Evolutionary conservation across 2,888 invertebrate genomes (phyloP), one percentile per base, ranked within the genome.

Genomic region (Archips crataeganus): DNA sequence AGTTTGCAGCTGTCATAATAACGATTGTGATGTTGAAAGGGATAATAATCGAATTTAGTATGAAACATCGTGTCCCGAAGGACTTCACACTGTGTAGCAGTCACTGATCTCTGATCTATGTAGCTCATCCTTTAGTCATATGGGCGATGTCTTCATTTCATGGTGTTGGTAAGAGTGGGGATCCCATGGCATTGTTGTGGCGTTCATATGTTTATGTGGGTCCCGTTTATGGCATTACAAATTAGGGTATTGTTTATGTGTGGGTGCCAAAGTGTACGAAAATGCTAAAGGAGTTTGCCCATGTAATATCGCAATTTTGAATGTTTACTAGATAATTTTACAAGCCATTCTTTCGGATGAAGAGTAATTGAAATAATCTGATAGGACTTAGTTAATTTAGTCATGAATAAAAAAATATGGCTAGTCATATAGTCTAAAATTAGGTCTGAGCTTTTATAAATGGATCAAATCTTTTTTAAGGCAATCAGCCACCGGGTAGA

Each of bases 121-220:
- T 5, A 23, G 54, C 39, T 54, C 6, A 8, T 49, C 54, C 57
- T 4, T 57, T 57, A 32, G 57, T 8, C 57, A 57, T 32, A 57
- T 23, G 10, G 57, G 57, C 10, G 8, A n/a, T 57, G 57, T 39
- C 39, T 13, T 39, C 39, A 42, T 51, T 60, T 71, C 71, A 71
- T 34, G 65, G 71, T 71, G 71, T 39, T 51, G 71, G 71, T 60
- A 13, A 51, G 32, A 63, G 8, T 23, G 23, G 45, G 23, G 62
- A 45, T 63, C 8, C 10, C 34, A 34, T 59, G 32, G 34, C 10
- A 15, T 3, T 61, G 61, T 61, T 70, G 63, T 70, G 63, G 23
- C 15, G 57, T 62, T 36, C 13, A 23, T 23, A 3, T 23, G 54
- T 54, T 45, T 54, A 23, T 51, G 15, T 54, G 23, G 9, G 9